phyloP scores from a whole-genome alignment of 2,797 vertebrate genomes.

The Xiphorhynchus erythropygius region DNA sequence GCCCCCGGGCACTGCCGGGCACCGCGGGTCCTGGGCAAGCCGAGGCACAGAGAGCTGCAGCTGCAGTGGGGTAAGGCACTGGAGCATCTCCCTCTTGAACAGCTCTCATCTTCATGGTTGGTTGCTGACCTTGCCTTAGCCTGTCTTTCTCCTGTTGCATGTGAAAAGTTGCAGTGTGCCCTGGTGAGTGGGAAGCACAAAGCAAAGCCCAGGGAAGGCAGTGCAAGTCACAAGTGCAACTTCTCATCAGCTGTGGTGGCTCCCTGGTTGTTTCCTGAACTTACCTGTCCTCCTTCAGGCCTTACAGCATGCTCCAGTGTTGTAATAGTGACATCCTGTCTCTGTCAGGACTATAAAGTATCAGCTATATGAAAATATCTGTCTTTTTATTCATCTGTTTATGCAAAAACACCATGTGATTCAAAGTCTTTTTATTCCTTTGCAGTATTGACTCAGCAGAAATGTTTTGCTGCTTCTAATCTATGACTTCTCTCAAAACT shows the following conservation, averaged over 20 bases:
- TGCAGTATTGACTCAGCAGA: background rate
- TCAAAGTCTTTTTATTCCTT: background rate
- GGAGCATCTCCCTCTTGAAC: background rate
- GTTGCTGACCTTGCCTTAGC: background rate
- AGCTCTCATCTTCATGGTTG: background rate
- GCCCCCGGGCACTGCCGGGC: slow-evolving; percentile 90
- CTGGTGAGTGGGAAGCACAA: background rate
- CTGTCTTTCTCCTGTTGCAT: background rate
- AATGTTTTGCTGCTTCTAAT: background rate
- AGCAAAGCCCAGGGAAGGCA: background rate
- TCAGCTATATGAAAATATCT: background rate
- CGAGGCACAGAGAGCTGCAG: slow-evolving; percentile 94
- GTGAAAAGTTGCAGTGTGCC: background rate
- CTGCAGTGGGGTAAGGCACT: slow-evolving; percentile 92
- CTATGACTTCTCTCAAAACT: background rate
- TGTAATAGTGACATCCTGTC: background rate
- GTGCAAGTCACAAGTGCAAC: background rate
- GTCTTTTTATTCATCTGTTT: background rate
- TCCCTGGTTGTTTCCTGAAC: background rate
- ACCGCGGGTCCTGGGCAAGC: slow-evolving; percentile 88
- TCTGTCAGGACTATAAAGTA: background rate
- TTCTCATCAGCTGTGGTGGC: accelerated
- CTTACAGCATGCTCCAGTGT: background rate
- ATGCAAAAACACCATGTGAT: background rate
- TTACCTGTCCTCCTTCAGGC: background rate